Base-by-base conservation (phyloP, 1,140 invertebrate genomes). In the Adoxophyes honmai region DNA sequence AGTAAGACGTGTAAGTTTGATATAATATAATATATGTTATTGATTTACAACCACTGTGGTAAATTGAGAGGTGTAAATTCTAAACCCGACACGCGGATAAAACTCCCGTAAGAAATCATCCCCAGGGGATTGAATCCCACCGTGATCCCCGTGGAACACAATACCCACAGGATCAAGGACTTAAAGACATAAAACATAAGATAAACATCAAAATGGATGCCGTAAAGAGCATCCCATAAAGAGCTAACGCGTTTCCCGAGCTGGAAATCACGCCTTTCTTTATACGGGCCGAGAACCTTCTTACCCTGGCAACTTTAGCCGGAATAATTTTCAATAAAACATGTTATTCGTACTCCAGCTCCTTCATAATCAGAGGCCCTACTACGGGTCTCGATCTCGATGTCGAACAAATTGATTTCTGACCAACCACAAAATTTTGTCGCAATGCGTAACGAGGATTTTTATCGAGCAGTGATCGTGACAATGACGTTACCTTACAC, bases 111-210 rank as follows among this genome's bases (percentile, higher is more conserved):
- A n/a, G n/a, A n/a, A n/a, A n/a, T n/a, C n/a, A n/a, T n/a, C n/a
- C n/a, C n/a, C n/a, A n/a, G n/a, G n/a, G n/a, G n/a, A 28, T 28
- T 28, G 21, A 28, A 28, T 28, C 21, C 21, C 21, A 28, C 21
- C 21, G 21, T 28, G 6, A 28, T 28, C 6, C 6, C 2, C 21
- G 10, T 10, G 10, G 18, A 4, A 28, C 10, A 28, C 16, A 48
- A 48, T 44, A 18, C 18, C 18, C 15, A 18, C 18, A 33, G 11
- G 42, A 28, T 14, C 16, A 21, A 28, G 21, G 42, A 48, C 42
- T 48, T 48, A 48, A 48, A 48, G 42, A 48, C 21, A 48, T 48
- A 48, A 48, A 48, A 48, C 16, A 48, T 48, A 48, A 48, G 42
- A 48, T 48, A 48, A 48, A 48, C 42, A 48, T 48, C 10, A 48